Evolutionary conservation across 2,797 vertebrate species (phyloP).

Genomic region (Xerus rutilus): DNA sequence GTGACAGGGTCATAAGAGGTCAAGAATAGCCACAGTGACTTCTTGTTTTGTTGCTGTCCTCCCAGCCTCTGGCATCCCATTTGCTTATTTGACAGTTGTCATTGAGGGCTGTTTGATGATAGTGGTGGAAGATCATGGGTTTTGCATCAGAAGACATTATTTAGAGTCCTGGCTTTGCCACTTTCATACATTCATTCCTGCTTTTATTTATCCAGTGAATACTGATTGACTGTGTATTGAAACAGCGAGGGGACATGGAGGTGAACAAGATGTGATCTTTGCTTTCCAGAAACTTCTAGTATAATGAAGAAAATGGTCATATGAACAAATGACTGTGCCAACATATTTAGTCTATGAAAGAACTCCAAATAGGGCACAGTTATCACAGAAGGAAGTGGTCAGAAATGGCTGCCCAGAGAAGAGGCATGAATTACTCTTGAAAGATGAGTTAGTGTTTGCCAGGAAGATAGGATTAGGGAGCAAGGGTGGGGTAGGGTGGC

Average conservation of each 20-base stretch:
- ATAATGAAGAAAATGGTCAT: not conserved
- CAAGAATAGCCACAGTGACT: not conserved
- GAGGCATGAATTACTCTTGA: not conserved
- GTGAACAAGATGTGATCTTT: not conserved
- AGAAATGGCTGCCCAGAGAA: not conserved
- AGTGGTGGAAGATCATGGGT: not conserved
- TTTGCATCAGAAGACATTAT: not conserved
- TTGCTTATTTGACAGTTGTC: not conserved
- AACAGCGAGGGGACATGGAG: not conserved
- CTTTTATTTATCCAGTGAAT: not conserved
- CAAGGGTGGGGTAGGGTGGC: not conserved
- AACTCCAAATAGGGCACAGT: not conserved
- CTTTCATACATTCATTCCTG: not conserved
- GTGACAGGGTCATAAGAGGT: not conserved
- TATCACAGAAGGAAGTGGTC: not conserved
- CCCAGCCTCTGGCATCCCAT: not conserved
- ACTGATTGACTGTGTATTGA: not conserved
- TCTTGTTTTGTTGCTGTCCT: not conserved
- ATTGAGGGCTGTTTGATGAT: not conserved
- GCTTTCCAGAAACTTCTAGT: not conserved
- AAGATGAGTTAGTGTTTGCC: not conserved
- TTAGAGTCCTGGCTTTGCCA: not conserved
- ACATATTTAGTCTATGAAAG: not conserved
- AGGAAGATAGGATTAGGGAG: not conserved
- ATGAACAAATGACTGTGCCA: not conserved